Base-by-base conservation (phyloP, 2,888 invertebrate genomes). In the Rhamphomyia laevipes region DNA sequence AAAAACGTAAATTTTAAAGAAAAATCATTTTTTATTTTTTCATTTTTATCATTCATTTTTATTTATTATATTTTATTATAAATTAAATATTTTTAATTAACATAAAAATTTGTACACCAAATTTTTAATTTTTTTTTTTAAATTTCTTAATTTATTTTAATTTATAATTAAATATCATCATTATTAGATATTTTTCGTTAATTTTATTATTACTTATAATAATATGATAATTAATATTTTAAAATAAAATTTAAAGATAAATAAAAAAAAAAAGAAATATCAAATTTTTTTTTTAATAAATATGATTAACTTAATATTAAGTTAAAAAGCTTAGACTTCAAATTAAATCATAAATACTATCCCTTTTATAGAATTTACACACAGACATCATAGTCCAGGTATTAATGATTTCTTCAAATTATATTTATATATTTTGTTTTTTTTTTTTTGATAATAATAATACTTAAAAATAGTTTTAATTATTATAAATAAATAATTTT, bases 311-410 rank as follows among this genome's bases (percentile, higher is more conserved):
- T 38, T 15, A 38, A 15, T 13, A 9, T 37, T 37, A 13, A 13
- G 5, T 37, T 37, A 38, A 38, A 38, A 38, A 35, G 13, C n/a
- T 35, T 35, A 5, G 7, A 35, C 13, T n/a, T 35, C 13, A 38
- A 38, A 38, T n/a, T 17, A 38, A 15, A 15, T 4, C 6, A 17
- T 21, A 41, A 41, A 41, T 17, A 41, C 12, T 41, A 41, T 41
- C 41, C 41, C 41, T 63, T 64, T 66, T 66, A 61, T 68, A 68
- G 68, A 67, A 66, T 62, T 58, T 67, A 64, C 67, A 68, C 63
- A 62, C 65, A 60, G 68, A 68, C 62, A 61, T 67, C 63, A 63
- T 68, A 64, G 65, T 64, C 60, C 66, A 68, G 68, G 68, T 68
- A 68, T 55, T 55, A 27, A 27, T 27, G 23, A 27, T 27, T 27